Evolutionary conservation across 1,140 invertebrate species (phyloP), one percentile per base, ranked within the genome.

Genomic region (Lucilia sericata): DNA sequence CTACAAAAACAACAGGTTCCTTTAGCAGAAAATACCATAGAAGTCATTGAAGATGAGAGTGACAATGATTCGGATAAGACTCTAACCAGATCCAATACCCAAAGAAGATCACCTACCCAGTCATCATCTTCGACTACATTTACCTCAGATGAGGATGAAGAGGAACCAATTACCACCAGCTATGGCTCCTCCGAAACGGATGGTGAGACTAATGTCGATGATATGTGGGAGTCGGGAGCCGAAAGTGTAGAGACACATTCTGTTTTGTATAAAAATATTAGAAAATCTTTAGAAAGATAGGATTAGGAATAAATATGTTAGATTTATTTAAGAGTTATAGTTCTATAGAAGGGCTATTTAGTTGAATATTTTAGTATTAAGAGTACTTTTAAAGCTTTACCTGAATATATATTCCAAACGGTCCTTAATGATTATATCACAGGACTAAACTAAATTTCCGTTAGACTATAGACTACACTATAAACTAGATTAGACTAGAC

Each of bases 181-280:
- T 89, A 88, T 74, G 88, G 89, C 13, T 90, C 89, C 2, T 90
- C 89, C 14, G 88, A 89, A 83, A 86, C 87, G 8, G 95, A 95
- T 84, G 94, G 94, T n/a, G 95, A 95, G 86, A 95, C 94, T 34
- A 91, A 93, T 25, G 93, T 94, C 47, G 95, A 96, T 87, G 95
- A 95, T 13, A 94, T 94, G 82, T 96, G 96, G 91, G 96, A 97
- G 91, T 96, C 96, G 70, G 96, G 96, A 2, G 96, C 95, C 8
- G 96, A 96, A 88, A 96, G 96, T 91, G 92, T 96, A 55, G 96
- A 96, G 84, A 96, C 96, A 0, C 95, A 96, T 91, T 96, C 95
- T 17, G 95, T 96, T 4, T 95, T 96, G 86, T 96, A 96, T 86
- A 95, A 91, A 85, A 93, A 92, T 92, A 94, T 92, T 88, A 91